These are phyloP conservation scores for Ciconia boyciana DNA, from an alignment of 2,113 vertebrate species.

Conservation along the genomic window DNA sequence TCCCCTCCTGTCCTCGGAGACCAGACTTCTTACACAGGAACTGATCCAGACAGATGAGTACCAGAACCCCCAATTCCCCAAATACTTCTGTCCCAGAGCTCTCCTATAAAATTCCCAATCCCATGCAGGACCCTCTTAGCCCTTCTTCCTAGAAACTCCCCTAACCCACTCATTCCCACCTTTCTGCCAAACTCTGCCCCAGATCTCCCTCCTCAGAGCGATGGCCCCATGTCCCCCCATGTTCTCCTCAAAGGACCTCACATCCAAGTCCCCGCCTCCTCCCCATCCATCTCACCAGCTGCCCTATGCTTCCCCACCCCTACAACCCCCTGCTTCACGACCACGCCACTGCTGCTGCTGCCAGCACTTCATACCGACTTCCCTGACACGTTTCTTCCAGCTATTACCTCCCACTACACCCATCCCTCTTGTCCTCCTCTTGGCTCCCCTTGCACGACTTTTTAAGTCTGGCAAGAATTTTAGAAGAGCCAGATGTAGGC, in stretches of 20 bases:
- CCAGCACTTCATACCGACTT: background rate
- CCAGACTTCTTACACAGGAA: background rate
- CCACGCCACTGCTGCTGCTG: background rate
- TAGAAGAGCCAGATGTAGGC: background rate
- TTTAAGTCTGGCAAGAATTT: background rate
- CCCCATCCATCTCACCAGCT: background rate
- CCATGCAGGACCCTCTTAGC: background rate
- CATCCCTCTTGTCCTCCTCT: background rate
- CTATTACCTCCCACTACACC: background rate
- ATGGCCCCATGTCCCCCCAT: rapidly evolving
- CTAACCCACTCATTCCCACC: background rate
- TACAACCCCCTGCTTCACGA: background rate
- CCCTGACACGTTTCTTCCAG: background rate
- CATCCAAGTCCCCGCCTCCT: background rate
- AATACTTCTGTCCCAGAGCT: background rate
- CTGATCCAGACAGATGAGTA: background rate
- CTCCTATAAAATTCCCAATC: background rate
- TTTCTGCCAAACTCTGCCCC: background rate
- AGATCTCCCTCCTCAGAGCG: background rate
- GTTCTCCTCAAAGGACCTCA: background rate
- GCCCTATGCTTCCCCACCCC: background rate
- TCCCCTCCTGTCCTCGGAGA: background rate
- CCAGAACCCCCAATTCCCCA: background rate
- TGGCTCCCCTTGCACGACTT: background rate
- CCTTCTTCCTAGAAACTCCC: background rate